Evolutionary conservation across 2,797 vertebrate genomes (phyloP).

Genomic region (Gymnodraco acuticeps): DNA sequence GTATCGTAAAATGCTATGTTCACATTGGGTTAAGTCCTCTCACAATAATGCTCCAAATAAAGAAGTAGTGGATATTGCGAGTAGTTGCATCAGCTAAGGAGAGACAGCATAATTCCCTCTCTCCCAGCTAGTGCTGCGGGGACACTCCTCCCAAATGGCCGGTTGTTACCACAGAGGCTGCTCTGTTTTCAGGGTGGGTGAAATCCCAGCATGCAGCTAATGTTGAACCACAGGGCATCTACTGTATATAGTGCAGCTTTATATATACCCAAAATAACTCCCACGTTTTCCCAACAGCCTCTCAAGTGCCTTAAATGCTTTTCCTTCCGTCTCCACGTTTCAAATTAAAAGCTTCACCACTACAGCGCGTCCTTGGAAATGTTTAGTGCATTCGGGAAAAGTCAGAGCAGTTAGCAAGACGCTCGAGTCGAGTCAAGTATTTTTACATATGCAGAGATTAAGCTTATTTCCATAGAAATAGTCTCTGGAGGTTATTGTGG

Average conservation of each 20-base stretch:
- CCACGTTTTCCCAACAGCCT: constrained; percentile 7
- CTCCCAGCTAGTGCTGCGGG: constrained; percentile 22
- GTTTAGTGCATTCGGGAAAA: constrained; percentile 50
- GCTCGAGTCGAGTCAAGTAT: constrained; percentile 36
- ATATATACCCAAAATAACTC: constrained; percentile 39
- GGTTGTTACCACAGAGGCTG: constrained; percentile 32
- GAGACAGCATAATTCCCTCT: constrained; percentile 57
- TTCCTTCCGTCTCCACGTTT: constrained; percentile 39
- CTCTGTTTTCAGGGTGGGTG: constrained; percentile 22
- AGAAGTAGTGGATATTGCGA: constrained; percentile 33
- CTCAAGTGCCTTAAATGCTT: constrained; percentile 30
- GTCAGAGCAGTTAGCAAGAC: constrained; percentile 43
- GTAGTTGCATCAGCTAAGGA: constrained; percentile 56
- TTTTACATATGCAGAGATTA: constrained; percentile 32
- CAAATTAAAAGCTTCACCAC: constrained; percentile 46
- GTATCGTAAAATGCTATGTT: constrained; percentile 10
- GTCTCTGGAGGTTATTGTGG: constrained; percentile 35
- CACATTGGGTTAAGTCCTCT: background rate
- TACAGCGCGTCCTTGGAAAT: constrained; percentile 41
- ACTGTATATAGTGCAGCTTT: constrained; percentile 5
- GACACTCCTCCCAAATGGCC: constrained; percentile 53
- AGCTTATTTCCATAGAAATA: constrained; percentile 58
- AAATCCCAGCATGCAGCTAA: constrained; percentile 55
- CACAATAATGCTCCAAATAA: constrained; percentile 2
- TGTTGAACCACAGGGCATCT: constrained; percentile 34